Conservation (phyloP, 1,140 invertebrate genomes). For the Venustaconcha ellipsiformis region DNA sequence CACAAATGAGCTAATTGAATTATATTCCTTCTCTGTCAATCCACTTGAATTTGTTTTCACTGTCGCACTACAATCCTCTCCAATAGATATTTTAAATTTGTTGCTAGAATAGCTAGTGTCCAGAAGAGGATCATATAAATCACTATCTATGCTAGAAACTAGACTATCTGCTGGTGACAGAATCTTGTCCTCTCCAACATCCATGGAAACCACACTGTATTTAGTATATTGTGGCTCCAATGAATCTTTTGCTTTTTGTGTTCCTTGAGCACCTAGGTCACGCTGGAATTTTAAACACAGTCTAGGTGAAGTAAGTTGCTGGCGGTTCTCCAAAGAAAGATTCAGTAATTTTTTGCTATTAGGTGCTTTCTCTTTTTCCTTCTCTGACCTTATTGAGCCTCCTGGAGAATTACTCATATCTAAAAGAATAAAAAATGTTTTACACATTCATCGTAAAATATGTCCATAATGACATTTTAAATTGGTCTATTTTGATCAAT, state of each 20-base stretch:
- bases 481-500: too few relatives aligned
- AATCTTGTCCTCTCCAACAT: conserved; percentile 39
- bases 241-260: conserved; percentile 45
- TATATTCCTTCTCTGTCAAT: too few relatives aligned
- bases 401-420: too few relatives aligned
- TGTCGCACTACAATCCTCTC: conserved; percentile 1
- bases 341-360: too few relatives aligned
- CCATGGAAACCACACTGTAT: conserved; percentile 52
- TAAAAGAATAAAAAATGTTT: too few relatives aligned
- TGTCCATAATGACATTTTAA: too few relatives aligned
- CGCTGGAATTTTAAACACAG: conserved; percentile 75
- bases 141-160: conserved; percentile 56
- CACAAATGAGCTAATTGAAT: too few relatives aligned
- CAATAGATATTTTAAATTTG: neutral
- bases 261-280: conserved; percentile 61
- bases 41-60: too few relatives aligned
- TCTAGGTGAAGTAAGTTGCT: conserved; percentile 69
- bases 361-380: too few relatives aligned
- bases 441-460: too few relatives aligned
- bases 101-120: neutral
- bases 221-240: conserved; percentile 49
- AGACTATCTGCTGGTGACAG: conserved; percentile 46
- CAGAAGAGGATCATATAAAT: conserved; percentile 37
- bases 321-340: too few relatives aligned
- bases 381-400: too few relatives aligned